Evolutionary conservation across 2,888 invertebrate genomes (phyloP), one percentile per base, ranked within the genome.

Genomic region (Smittia aterrima): DNA sequence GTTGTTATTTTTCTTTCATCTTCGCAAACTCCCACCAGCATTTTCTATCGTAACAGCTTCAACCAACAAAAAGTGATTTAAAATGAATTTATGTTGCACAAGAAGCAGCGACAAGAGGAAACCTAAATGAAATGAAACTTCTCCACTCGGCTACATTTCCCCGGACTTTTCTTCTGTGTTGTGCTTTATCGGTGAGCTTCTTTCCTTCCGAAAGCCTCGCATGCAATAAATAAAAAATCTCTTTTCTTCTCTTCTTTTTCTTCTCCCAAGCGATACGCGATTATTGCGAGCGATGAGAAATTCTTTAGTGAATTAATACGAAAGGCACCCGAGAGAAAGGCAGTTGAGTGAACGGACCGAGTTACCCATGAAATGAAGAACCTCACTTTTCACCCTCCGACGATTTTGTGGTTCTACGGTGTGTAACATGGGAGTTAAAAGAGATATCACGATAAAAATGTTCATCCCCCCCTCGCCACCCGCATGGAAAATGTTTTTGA

Each of bases 271-370:
- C 32, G 32, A 32, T 32, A 32, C 32, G 32, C 32, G 32, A 32
- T 32, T 32, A 47, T 47, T 47, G 16, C 47, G 47, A 47, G 64
- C 38, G 70, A 54, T 54, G 32, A 32, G 25, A 70, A 70, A 70
- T 70, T 70, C 70, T 53, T 54, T 11, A 18, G 18, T 22, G 54
- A 54, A 70, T 70, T 54, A 70, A 54, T 53, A 64, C n/a, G 20
- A 64, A 20, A 58, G n/a, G n/a, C 58, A 58, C 58, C 27, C 13
- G 27, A 64, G 27, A 64, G 25, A 22, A 13, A 27, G 27, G n/a
- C 25, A 27, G n/a, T n/a, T 64, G 64, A 64, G 64, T n/a, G 58
- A 47, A 11, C 16, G 16, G 16, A 47, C 16, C 47, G 16, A 47
- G 4, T 47, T 47, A 47, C 3, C 47, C 47, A 47, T 47, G 47